These are phyloP conservation scores for Drosophila kanekoi DNA, from an alignment of 2,888 invertebrate genomes.

Conservation along the genomic window DNA sequence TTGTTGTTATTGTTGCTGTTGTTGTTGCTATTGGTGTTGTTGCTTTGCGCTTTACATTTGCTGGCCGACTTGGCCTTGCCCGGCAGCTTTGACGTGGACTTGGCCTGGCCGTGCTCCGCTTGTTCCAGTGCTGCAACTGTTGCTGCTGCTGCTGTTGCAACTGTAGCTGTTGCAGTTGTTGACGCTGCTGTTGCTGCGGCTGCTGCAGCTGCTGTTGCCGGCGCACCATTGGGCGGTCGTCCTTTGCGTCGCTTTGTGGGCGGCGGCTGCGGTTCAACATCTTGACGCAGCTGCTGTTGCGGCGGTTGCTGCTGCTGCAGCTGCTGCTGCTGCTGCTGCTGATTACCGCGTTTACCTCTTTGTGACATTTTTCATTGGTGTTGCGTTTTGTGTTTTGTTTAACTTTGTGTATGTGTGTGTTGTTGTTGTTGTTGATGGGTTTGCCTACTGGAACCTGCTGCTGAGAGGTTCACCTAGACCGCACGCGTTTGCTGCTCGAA, in stretches of 20 bases:
- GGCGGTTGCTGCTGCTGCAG: slow-evolving; percentile 86
- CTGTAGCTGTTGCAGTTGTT: slow-evolving; percentile 33
- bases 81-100: slow-evolving; percentile 60
- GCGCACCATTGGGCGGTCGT: slow-evolving; percentile 86
- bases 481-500: slow-evolving; percentile 46
- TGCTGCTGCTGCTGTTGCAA: slow-evolving; percentile 73
- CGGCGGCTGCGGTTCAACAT: slow-evolving; percentile 86
- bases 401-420: slow-evolving; percentile 47
- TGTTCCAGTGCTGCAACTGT: slow-evolving; percentile 39
- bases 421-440: slow-evolving; percentile 30
- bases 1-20: slow-evolving; percentile 31
- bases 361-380: slow-evolving; percentile 88
- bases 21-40: slow-evolving; percentile 44
- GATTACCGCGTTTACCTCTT: slow-evolving; percentile 91
- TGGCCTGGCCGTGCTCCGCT: slow-evolving; percentile 46
- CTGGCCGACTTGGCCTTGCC: slow-evolving; percentile 64
- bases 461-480: slow-evolving; percentile 47
- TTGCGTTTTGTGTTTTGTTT: slow-evolving; percentile 65
- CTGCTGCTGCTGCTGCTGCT: slow-evolving; percentile 86
- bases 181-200: slow-evolving; percentile 37
- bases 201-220: slow-evolving; percentile 71
- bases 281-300: slow-evolving; percentile 85
- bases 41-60: slow-evolving; percentile 65
- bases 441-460: slow-evolving; percentile 48
- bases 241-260: slow-evolving; percentile 92